phyloP scores from a whole-genome alignment of 2,888 invertebrate genomes.

The Diploptera punctata region DNA sequence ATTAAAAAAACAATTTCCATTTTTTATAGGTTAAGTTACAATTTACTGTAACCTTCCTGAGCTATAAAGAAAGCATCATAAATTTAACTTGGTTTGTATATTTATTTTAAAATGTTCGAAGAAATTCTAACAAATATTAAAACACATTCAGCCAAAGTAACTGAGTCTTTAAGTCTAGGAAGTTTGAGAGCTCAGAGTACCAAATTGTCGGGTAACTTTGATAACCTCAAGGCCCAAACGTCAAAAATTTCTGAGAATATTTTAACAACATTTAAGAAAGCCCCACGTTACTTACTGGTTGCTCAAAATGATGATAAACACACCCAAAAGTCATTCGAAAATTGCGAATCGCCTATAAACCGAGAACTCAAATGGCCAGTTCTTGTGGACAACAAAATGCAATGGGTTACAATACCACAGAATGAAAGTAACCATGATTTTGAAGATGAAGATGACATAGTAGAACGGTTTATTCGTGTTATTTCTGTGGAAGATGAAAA shows the following conservation, averaged over 20 bases:
- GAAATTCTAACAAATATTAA: constrained; percentile 56
- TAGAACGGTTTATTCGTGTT: constrained; percentile 64
- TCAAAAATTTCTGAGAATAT: constrained; percentile 41
- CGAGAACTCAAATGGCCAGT: constrained; percentile 63
- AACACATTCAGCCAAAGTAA: constrained; percentile 56
- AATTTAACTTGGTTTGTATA: too few relatives aligned
- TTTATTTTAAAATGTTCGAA: too few relatives aligned
- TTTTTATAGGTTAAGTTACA: too few relatives aligned
- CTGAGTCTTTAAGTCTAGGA: constrained; percentile 51
- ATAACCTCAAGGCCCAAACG: constrained; percentile 51
- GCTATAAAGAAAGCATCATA: too few relatives aligned
- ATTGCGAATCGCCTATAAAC: constrained; percentile 59
- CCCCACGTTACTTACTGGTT: constrained; percentile 51
- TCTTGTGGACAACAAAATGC: constrained; percentile 59
- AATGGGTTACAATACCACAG: constrained; percentile 55
- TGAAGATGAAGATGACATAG: constrained; percentile 60
- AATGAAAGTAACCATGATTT: constrained; percentile 40
- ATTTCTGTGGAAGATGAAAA: constrained; percentile 60
- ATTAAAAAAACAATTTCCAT: too few relatives aligned
- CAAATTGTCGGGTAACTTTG: constrained; percentile 51
- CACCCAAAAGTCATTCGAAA: constrained; percentile 31
- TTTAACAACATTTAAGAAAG: constrained; percentile 49
- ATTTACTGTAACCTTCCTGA: too few relatives aligned
- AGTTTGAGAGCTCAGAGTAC: constrained; percentile 52
- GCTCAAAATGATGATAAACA: constrained; percentile 48